A percentile compares a stretch with the other conserved stretches of the same genome.
phyloP scores from a whole-genome alignment of 2,113 vertebrate genomes.

The Ophthalmolycus amberensis region DNA sequence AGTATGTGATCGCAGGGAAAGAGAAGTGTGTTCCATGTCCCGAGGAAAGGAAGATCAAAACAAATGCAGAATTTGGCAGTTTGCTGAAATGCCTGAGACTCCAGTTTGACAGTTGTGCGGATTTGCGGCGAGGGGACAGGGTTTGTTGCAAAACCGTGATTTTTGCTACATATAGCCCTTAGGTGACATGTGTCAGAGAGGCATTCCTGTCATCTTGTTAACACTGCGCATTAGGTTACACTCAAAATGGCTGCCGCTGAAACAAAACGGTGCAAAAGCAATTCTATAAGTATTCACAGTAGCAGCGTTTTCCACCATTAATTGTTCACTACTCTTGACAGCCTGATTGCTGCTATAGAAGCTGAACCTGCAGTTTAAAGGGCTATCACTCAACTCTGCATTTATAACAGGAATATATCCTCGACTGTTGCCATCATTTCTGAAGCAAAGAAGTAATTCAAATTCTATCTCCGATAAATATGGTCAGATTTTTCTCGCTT shows the following conservation, averaged over 20 bases:
- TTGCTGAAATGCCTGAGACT: conserved; percentile 53
- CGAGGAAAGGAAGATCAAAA: conserved; percentile 49
- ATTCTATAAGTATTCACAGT: neutral
- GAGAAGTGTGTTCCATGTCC: conserved; percentile 43
- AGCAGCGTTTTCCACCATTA: neutral
- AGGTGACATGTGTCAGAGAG: conserved; percentile 48
- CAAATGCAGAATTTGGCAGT: conserved; percentile 49
- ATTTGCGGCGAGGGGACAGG: conserved; percentile 38
- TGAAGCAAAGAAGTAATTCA: neutral
- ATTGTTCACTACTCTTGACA: neutral
- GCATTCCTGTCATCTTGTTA: conserved; percentile 33
- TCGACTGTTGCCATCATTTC: neutral
- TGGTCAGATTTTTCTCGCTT: conserved; percentile 3
- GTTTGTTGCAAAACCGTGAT: conserved; percentile 33
- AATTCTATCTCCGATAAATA: conserved; percentile 5
- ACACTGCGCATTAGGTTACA: conserved; percentile 13
- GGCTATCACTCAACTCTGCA: neutral
- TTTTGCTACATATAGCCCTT: conserved; percentile 36
- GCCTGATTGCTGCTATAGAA: conserved; percentile 8
- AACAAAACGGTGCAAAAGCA: neutral
- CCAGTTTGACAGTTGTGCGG: conserved; percentile 48
- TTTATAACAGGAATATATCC: neutral
- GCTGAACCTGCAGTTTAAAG: neutral
- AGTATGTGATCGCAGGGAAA: conserved; percentile 49
- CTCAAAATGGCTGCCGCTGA: conserved; percentile 33